phyloP scores from a whole-genome alignment of 2,888 invertebrate genomes.

The Sarcophaga variegata region DNA sequence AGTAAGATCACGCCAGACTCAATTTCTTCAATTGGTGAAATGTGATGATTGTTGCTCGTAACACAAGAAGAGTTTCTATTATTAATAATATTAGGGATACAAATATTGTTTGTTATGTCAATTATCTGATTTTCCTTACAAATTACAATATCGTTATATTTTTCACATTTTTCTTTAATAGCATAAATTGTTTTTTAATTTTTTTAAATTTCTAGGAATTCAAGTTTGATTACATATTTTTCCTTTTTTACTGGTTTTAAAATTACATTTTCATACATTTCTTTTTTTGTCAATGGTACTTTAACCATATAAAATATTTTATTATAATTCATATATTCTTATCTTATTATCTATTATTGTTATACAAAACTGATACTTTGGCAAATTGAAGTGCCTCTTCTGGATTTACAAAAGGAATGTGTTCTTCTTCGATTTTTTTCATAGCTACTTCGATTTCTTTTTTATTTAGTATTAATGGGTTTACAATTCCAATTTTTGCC shows the following conservation, averaged over 20 bases:
- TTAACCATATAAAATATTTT: conserved; percentile 23
- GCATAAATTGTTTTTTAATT: too few species aligned
- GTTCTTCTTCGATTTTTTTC: conserved; percentile 21
- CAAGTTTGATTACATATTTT: too few species aligned
- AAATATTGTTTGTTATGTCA: too few species aligned
- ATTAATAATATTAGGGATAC: too few species aligned
- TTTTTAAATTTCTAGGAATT: too few species aligned
- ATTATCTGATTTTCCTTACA: too few species aligned
- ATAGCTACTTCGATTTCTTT: conserved; percentile 19
- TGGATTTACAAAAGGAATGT: not conserved
- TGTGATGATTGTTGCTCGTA: too few species aligned
- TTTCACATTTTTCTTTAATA: too few species aligned
- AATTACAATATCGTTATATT: too few species aligned
- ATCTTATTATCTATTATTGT: not conserved
- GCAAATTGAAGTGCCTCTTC: conserved; percentile 18
- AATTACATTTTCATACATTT: conserved; percentile 11
- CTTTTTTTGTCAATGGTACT: conserved; percentile 9
- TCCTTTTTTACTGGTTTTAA: conserved; percentile 18
- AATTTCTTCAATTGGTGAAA: too few species aligned
- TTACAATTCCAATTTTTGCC: conserved; percentile 19
- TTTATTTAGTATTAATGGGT: conserved; percentile 12
- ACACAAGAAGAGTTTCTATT: too few species aligned
- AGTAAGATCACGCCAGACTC: too few species aligned
- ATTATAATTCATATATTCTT: not conserved
- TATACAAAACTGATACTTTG: conserved; percentile 18